Conservation (phyloP, 64 coral and sea anemone species). For the Platygyra sinensis region DNA sequence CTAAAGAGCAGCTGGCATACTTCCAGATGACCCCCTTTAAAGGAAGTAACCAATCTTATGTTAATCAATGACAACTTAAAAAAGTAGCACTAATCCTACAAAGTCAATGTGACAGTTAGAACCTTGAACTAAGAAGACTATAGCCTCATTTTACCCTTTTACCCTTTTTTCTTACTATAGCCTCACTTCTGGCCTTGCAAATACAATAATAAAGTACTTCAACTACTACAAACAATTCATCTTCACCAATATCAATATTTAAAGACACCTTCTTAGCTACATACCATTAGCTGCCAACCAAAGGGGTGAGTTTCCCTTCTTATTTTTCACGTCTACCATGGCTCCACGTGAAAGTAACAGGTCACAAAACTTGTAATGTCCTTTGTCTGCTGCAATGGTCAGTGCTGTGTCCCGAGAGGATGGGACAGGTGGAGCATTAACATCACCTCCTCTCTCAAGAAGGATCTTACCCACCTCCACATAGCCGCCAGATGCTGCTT, state of each 20-base stretch:
- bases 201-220: too few species aligned
- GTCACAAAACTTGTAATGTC: constrained; percentile 99
- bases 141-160: too few species aligned
- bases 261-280: background rate
- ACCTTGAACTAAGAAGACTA: too few species aligned
- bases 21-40: constrained; percentile 89
- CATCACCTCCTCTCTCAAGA: constrained; percentile 91
- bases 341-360: constrained; percentile 83
- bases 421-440: constrained; percentile 94
- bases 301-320: constrained; percentile 94
- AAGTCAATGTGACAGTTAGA: too few species aligned
- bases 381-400: constrained; percentile 97
- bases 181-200: too few species aligned
- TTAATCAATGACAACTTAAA: too few species aligned
- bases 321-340: constrained; percentile 97
- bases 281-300: constrained; percentile 97
- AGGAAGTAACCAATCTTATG: background rate
- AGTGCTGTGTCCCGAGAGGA: constrained; percentile 97
- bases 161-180: too few species aligned
- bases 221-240: background rate
- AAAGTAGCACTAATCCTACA: too few species aligned
- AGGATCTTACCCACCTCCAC: constrained; percentile 96
- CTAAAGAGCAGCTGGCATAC: constrained; percentile 92
- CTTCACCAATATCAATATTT: background rate
- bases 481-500: constrained; percentile 95